Percentiles rank a stretch among this genome's conserved stretches.
These are phyloP conservation scores for Belgica antarctica DNA, from an alignment of 2,888 invertebrate genomes.

Conservation along the genomic window DNA sequence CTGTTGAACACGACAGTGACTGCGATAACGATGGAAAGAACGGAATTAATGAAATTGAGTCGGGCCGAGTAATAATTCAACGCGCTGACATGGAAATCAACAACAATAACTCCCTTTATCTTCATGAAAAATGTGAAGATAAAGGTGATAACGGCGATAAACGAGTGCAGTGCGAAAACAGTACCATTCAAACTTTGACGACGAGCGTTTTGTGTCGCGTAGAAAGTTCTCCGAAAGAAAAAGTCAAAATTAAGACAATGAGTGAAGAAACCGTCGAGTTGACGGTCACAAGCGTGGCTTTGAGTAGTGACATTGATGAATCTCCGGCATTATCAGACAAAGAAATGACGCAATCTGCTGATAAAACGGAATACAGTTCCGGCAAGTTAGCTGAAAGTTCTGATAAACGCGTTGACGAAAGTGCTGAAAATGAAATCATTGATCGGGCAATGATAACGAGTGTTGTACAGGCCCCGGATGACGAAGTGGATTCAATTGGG, in stretches of 20 bases:
- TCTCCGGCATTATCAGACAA: not conserved
- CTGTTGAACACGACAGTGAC: not conserved
- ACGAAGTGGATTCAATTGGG: not conserved
- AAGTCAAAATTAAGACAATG: not conserved
- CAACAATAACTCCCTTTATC: constrained; percentile 37
- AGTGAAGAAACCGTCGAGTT: not conserved
- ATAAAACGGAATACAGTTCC: too few species aligned
- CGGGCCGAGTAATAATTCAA: not conserved
- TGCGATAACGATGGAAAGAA: constrained; percentile 5
- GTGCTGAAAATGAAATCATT: constrained; percentile 25
- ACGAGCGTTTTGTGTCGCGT: not conserved
- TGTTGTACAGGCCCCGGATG: not conserved
- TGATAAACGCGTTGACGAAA: not conserved
- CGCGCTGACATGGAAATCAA: constrained; percentile 32
- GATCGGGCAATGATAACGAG: constrained; percentile 3
- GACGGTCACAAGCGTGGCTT: too few species aligned
- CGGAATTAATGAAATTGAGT: not conserved
- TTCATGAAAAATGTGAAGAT: constrained; percentile 37
- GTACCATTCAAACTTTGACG: not conserved
- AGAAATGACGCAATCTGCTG: not conserved
- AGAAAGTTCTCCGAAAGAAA: not conserved
- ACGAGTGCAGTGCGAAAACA: constrained; percentile 10
- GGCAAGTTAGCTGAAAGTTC: not conserved
- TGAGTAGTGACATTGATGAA: not conserved
- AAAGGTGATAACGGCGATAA: constrained; percentile 31